Percentiles rank a stretch among this genome's conserved stretches.
Conservation (phyloP, 2,888 invertebrate species). For the Eupithecia centaureata region DNA sequence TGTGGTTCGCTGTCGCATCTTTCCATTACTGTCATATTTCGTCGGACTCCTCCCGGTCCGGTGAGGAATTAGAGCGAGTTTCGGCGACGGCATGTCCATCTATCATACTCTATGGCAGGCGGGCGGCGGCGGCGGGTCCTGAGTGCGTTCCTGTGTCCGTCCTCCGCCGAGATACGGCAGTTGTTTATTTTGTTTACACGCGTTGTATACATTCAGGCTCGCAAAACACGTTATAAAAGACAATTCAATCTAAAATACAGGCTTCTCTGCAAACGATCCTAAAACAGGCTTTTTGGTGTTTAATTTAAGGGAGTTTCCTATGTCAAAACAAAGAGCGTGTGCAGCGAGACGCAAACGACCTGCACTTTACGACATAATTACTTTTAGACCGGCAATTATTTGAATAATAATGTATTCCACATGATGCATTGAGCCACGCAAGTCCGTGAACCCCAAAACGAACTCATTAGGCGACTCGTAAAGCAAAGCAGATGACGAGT, state of each 20-base stretch:
- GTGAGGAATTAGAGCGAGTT: slow-evolving; percentile 66
- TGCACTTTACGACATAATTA: slow-evolving; percentile 61
- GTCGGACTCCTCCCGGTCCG: slow-evolving; percentile 51
- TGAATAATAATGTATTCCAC: slow-evolving; percentile 56
- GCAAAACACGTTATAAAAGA: slow-evolving; percentile 43
- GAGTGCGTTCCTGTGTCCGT: slow-evolving; percentile 78
- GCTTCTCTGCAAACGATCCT: not conserved
- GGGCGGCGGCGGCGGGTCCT: slow-evolving; percentile 51
- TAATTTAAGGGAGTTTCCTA: not conserved
- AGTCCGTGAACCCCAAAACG: slow-evolving; percentile 40
- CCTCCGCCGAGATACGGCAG: slow-evolving; percentile 48
- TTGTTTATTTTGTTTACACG: slow-evolving; percentile 73
- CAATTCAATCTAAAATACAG: slow-evolving; percentile 24
- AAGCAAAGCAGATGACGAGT: not conserved
- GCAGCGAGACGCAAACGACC: slow-evolving; percentile 53
- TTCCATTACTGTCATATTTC: slow-evolving; percentile 74
- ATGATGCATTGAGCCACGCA: slow-evolving; percentile 50
- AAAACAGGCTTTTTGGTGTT: slow-evolving; percentile 2
- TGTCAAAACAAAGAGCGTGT: slow-evolving; percentile 35
- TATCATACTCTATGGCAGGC: slow-evolving; percentile 71
- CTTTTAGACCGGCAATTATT: slow-evolving; percentile 61
- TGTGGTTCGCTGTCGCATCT: slow-evolving; percentile 62
- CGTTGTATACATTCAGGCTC: slow-evolving; percentile 51
- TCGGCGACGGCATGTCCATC: slow-evolving; percentile 61
- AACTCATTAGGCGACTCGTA: slow-evolving; percentile 15